Evolutionary conservation across 37 sponge, comb jelly and placozoan genomes (phyloP).

Genomic region (Beroe forskalii): DNA sequence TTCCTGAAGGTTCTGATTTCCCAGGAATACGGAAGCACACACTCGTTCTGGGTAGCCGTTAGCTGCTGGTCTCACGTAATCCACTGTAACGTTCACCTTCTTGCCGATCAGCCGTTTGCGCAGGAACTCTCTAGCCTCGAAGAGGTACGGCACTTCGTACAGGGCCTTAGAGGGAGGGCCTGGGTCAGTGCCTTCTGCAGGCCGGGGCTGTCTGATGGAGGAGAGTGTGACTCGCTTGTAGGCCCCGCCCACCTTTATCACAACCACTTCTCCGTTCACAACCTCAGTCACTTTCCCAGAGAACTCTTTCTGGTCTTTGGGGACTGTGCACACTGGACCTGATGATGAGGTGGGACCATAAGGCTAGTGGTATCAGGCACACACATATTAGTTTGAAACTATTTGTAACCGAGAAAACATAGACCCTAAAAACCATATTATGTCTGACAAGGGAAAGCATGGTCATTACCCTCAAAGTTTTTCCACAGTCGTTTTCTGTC

Average conservation of each 20-base stretch:
- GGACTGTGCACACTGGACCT: constrained; percentile 47
- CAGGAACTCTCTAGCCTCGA: constrained; percentile 97
- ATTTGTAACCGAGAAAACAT: too few relatives aligned
- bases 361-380: too few relatives aligned
- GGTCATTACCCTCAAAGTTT: constrained; percentile 48
- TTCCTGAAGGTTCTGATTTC: constrained; percentile 88
- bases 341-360: too few relatives aligned
- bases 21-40: constrained; percentile 79
- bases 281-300: constrained; percentile 81
- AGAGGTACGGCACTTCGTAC: constrained; percentile 97
- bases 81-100: constrained; percentile 88
- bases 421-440: too few relatives aligned
- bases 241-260: constrained; percentile 73
- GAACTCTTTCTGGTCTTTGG: constrained; percentile 63
- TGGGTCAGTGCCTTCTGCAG: constrained; percentile 34
- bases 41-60: constrained; percentile 85
- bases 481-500: constrained; percentile 50
- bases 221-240: constrained; percentile 88
- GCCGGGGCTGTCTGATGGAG: constrained; percentile 86
- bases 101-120: constrained; percentile 94
- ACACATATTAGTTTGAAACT: too few relatives aligned
- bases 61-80: constrained; percentile 93
- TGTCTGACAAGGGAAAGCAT: too few relatives aligned
- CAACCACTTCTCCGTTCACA: constrained; percentile 85
- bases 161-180: constrained; percentile 69